Conservation (phyloP, 2,888 invertebrate species). For the Catocala nupta region DNA sequence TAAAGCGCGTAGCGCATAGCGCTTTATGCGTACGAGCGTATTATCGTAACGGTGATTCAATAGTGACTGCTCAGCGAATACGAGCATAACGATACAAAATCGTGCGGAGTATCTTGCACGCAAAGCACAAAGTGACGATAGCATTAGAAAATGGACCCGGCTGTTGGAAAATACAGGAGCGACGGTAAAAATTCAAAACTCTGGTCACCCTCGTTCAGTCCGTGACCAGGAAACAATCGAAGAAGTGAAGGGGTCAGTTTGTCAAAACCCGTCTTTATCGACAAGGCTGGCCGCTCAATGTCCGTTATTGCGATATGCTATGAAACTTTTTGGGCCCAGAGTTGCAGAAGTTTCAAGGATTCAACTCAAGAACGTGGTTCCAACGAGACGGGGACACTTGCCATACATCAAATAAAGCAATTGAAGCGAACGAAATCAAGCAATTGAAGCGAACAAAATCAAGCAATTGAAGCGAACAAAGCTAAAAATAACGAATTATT, state of each 20-base stretch:
- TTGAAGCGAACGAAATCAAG: neutral
- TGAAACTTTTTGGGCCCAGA: neutral
- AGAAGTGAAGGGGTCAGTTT: constrained; percentile 29
- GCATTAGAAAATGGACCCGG: constrained; percentile 11
- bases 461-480: neutral
- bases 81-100: no score
- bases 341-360: constrained; percentile 1
- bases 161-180: constrained; percentile 37
- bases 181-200: constrained; percentile 36
- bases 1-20: constrained; percentile 15
- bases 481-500: constrained; percentile 4
- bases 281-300: neutral
- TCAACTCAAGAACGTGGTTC: constrained; percentile 1
- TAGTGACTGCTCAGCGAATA: constrained; percentile 31
- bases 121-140: constrained; percentile 25
- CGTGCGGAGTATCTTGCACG: constrained; percentile 39
- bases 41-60: constrained; percentile 31
- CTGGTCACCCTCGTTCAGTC: constrained; percentile 17
- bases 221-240: constrained; percentile 14
- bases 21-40: constrained; percentile 36
- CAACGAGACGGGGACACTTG: neutral
- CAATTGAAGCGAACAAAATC: neutral
- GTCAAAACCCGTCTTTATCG: no score
- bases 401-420: neutral
- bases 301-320: no score